These are phyloP conservation scores for Amitus sp. DNA, from an alignment of 2,888 invertebrate genomes.

Conservation along the genomic window DNA sequence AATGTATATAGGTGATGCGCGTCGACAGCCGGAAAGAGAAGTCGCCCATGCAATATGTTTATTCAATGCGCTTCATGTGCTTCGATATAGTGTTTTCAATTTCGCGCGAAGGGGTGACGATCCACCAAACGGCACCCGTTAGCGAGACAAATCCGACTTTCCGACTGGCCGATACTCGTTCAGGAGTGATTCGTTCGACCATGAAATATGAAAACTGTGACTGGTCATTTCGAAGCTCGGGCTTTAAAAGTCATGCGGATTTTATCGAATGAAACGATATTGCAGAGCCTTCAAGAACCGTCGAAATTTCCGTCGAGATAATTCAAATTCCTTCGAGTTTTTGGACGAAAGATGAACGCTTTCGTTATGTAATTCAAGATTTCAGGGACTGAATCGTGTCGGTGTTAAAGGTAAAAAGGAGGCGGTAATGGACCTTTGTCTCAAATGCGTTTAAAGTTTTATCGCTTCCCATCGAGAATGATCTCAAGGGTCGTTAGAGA, in stretches of 20 bases:
- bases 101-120: constrained; percentile 48
- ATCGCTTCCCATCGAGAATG: constrained; percentile 46
- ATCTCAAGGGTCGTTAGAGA: constrained; percentile 41
- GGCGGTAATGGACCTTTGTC: constrained; percentile 14
- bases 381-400: background rate
- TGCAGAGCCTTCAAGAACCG: no score
- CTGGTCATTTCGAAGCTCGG: constrained; percentile 6
- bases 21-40: constrained; percentile 14
- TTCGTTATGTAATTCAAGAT: no score
- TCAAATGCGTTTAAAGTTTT: constrained; percentile 52
- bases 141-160: constrained; percentile 56
- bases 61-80: constrained; percentile 38
- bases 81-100: constrained; percentile 52
- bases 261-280: no score
- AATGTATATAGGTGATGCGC: background rate
- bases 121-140: constrained; percentile 49
- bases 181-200: constrained; percentile 52
- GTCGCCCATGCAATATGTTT: constrained; percentile 20
- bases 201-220: constrained; percentile 59
- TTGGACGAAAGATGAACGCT: background rate
- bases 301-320: no score
- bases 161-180: constrained; percentile 53
- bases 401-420: background rate
- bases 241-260: constrained; percentile 3
- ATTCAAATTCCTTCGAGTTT: no score